Conservation (phyloP, 2,888 invertebrate species). For the Lottia gigantea region DNA sequence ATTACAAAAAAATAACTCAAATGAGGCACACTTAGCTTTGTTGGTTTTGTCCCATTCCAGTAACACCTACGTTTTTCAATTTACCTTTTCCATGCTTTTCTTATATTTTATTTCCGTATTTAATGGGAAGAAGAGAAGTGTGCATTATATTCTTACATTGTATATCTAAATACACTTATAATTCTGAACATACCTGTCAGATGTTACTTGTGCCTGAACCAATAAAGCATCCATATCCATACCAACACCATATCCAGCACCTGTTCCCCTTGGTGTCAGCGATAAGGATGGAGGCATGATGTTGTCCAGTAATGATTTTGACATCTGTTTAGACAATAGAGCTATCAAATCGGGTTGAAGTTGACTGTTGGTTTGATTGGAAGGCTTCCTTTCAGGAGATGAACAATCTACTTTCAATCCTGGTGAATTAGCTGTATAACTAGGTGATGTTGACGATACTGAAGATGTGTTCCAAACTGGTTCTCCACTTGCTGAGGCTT, state of each 20-base stretch:
- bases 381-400: constrained; percentile 15
- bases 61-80: too few relatives aligned
- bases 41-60: too few relatives aligned
- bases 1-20: too few relatives aligned
- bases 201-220: constrained; percentile 39
- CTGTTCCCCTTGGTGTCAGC: constrained; percentile 63
- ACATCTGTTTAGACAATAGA: constrained; percentile 53
- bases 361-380: background rate
- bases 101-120: too few relatives aligned
- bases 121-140: too few relatives aligned
- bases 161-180: too few relatives aligned
- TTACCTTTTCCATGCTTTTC: too few relatives aligned
- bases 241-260: constrained; percentile 65
- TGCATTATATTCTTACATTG: too few relatives aligned
- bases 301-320: constrained; percentile 53
- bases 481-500: background rate
- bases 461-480: background rate
- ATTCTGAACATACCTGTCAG: constrained; percentile 37
- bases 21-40: too few relatives aligned
- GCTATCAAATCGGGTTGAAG: constrained; percentile 48
- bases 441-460: background rate
- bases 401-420: constrained; percentile 28
- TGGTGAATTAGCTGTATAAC: constrained; percentile 19
- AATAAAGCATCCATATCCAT: constrained; percentile 59
- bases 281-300: constrained; percentile 59